Conservation (phyloP, 2,113 vertebrate genomes). For the Crotalus helleri region DNA sequence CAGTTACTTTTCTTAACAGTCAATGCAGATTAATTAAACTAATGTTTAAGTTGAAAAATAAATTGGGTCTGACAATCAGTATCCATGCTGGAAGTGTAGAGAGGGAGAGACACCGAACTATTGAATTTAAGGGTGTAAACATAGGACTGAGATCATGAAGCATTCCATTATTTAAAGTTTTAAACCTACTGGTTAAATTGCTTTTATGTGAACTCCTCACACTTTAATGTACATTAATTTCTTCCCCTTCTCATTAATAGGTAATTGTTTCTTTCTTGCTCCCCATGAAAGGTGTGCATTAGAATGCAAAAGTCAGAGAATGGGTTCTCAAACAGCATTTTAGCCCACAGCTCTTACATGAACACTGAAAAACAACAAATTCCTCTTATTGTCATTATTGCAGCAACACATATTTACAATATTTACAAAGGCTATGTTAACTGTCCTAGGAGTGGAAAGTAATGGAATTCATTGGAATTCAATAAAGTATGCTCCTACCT, state of each 20-base stretch:
- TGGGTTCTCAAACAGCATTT: neutral
- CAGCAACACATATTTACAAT: neutral
- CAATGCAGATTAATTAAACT: neutral
- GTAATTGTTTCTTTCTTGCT: neutral
- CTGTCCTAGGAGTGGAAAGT: neutral
- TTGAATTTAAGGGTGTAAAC: neutral
- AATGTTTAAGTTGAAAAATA: neutral
- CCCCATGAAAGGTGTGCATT: neutral
- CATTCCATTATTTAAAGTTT: neutral
- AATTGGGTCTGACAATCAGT: neutral
- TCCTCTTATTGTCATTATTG: neutral
- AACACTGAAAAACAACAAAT: neutral
- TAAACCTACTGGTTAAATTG: neutral
- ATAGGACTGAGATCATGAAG: neutral
- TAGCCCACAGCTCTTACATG: neutral
- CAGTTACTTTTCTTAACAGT: neutral
- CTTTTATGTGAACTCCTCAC: neutral
- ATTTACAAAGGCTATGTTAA: neutral
- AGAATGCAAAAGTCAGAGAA: neutral
- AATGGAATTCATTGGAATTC: neutral
- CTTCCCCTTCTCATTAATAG: neutral
- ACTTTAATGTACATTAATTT: neutral
- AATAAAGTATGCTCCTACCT: neutral
- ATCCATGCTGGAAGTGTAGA: neutral
- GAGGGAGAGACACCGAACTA: neutral